Evolutionary conservation across 2,888 invertebrate genomes (phyloP).

Genomic region (Oscheius sp.): DNA sequence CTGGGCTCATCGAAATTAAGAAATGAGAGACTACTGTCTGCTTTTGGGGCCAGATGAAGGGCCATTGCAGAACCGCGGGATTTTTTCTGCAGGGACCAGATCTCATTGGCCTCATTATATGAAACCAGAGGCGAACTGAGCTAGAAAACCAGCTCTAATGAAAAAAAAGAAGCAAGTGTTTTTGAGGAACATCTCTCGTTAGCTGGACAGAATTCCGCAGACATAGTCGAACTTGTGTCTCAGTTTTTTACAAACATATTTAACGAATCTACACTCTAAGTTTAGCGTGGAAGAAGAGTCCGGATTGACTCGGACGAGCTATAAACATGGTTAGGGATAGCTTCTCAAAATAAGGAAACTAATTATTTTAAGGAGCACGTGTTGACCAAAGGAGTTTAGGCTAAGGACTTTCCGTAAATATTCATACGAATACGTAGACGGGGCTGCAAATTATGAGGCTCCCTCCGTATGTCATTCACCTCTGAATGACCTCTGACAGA

Average conservation of each 20-base stretch:
- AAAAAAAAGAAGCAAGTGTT: not conserved
- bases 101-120: no score
- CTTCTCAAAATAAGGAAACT: conserved; percentile 26
- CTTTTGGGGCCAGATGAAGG: not conserved
- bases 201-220: conserved; percentile 4
- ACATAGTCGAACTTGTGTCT: not conserved
- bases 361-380: conserved; percentile 19
- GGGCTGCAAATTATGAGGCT: no score
- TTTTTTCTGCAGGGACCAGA: no score
- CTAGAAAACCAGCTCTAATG: not conserved
- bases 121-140: no score
- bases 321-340: not conserved
- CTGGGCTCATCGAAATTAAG: conserved; percentile 7
- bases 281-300: not conserved
- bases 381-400: conserved; percentile 8
- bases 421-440: conserved; percentile 14
- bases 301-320: no score
- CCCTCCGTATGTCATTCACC: no score
- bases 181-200: not conserved
- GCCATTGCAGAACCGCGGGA: no score
- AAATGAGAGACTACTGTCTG: not conserved
- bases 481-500: no score
- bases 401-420: conserved; percentile 2
- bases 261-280: not conserved
- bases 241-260: not conserved